Base-by-base conservation (phyloP, 64 coral and sea anemone genomes). In the Porites lutea region DNA sequence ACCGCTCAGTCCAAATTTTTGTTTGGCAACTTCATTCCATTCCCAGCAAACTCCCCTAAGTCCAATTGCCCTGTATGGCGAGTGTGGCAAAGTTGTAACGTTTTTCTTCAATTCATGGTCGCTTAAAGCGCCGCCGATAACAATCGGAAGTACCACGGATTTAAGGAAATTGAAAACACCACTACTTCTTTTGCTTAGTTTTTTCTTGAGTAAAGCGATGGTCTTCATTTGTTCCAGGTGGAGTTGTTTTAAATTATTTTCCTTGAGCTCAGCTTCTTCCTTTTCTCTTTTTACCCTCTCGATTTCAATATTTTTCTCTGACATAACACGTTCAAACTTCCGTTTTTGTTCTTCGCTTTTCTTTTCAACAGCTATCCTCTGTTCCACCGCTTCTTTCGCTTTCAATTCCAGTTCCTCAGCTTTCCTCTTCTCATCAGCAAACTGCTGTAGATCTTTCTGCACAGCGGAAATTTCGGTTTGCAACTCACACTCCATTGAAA, bases 401-500 rank as follows among this genome's bases (percentile, higher is more conserved):
- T 92, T 87, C 15, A 16, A 6, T 8, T 74, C 89, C 52, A 95
- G 52, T 66, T 63, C 89, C 45, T 73, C 13, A 0, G 53, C 72
- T 15, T 87, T 51, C 2, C 72, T 73, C 82, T 75, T 92, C 51
- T 64, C 48, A 14, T 58, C 64, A 43, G 57, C 78, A 12, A 70
- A 52, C 12, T 57, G 51, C 55, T 49, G 13, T 13, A 95, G 59
- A 55, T 92, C 70, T 13, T 72, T 67, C 11, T 65, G 49, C 19
- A 77, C 80, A 13, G 90, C 83, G 18, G 2, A 22, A 5, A 44
- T 63, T 22, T 95, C 87, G 19, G 64, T 60, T 50, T 88, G 67
- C 11, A 95, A 65, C 0, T 27, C 74, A 37, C 94, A 95, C 4
- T 92, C 71, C 14, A 54, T 82, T 75, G 81, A 49, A 66, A 92